These are phyloP conservation scores for Gulo gulo DNA, from an alignment of 2,113 vertebrate species.

Conservation along the genomic window DNA sequence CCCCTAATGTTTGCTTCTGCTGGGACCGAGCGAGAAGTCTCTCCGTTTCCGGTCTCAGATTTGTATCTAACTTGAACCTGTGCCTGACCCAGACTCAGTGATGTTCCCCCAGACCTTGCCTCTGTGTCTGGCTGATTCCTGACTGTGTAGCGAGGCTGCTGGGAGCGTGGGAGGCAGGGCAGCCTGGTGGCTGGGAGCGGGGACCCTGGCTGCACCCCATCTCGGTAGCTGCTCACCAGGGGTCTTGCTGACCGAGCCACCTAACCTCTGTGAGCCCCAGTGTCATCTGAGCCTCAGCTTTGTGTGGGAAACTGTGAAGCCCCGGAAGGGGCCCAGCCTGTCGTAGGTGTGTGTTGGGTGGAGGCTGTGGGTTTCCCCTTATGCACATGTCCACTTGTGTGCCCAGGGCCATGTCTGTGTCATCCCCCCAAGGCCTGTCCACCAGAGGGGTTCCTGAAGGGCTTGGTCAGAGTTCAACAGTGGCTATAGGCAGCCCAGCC, in stretches of 20 bases:
- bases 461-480: neutral
- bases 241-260: neutral
- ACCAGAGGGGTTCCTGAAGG: neutral
- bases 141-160: accelerated
- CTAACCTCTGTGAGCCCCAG: neutral
- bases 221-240: neutral
- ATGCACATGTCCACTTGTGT: accelerated
- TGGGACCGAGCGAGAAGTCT: neutral
- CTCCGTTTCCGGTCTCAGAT: neutral
- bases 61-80: neutral
- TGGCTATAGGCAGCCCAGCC: neutral
- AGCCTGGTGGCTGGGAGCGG: neutral
- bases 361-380: neutral
- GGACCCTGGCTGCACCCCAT: neutral
- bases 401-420: accelerated
- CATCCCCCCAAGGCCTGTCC: neutral
- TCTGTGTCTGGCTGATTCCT: neutral
- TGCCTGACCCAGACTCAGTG: neutral
- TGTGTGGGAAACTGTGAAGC: neutral
- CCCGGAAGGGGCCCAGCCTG: neutral
- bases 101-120: neutral
- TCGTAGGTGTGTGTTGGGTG: too few species aligned
- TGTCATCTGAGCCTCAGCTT: neutral
- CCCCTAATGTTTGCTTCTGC: neutral
- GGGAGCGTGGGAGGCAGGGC: neutral